Evolutionary conservation across 2,797 vertebrate genomes (phyloP), one percentile per base, ranked within the genome.

Genomic region (Malurus splendens): DNA sequence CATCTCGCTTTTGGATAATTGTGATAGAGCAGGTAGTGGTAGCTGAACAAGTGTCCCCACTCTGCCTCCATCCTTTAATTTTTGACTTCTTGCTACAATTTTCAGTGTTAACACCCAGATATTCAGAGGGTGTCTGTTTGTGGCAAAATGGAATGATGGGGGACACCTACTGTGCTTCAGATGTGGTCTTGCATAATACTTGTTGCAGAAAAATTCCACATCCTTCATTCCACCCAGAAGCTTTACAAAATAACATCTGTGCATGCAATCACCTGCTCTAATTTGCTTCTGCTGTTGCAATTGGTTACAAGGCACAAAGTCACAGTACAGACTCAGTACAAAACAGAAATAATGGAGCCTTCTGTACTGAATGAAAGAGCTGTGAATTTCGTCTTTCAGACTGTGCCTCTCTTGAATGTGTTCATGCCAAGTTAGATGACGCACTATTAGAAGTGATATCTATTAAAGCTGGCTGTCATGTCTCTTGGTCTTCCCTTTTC

Each of bases 241-340:
- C 76, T 80, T 86, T 84, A 50, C 75, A 79, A 78, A 93, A 79
- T 66, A 72, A 56, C 47, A 59, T 39, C 74, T 56, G 61, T 72
- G 64, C 54, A 2, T 77, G 86, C 72, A 57, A 1, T 84, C 83
- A 84, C 86, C 90, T 94, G 88, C 78, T 84, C 54, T 87, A 30
- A 71, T 90, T 92, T 92, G 77, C 57, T 67, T 70, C 36, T 94
- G 65, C 76, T 93, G 27, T 67, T 92, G 74, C 51, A 83, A 12
- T 32, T 82, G 12, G 20, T 65, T 83, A 41, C n/a, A 50, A 64
- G 50, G 48, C 78, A 70, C 57, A 19, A 64, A 91, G 61, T 82
- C 79, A 41, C 32, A 67, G 14, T 10, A 66, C 25, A 54, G 50
- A 15, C 36, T 55, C 25, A 7, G 27, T 55, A 18, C 30, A 65